Base-by-base conservation (phyloP, 2,797 vertebrate genomes). In the Tapera naevia region DNA sequence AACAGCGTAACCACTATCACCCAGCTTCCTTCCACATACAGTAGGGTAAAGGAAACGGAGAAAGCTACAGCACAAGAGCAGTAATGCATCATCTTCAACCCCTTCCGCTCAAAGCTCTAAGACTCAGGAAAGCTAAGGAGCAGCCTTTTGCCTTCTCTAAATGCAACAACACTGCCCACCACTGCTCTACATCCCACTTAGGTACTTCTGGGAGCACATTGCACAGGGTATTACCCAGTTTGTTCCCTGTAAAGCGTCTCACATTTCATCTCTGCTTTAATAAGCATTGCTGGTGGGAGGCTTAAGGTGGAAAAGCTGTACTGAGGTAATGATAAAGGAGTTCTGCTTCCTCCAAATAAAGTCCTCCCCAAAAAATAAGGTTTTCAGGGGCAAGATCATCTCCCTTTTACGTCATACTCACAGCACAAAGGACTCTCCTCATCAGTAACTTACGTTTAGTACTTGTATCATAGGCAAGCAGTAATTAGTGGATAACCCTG, bases 31-130 rank as follows among this genome's bases (percentile, higher is more conserved):
- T 33, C 41, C 33, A 69, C 32, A 11, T 2, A 15, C 2, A 33
- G 8, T 21, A 33, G 25, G 33, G 62, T 33, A 25, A 62, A 78
- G 56, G 11, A 58, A 73, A 64, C 3, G 12, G 24, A 64, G 24
- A 17, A 67, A 72, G 71, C 17, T 24, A 43, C 14, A 60, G 43
- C 27, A 17, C 1, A 0, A 58, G 27, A 58, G 7, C 39, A 41
- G 46, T 2, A 2, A n/a, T 0, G 1, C 2, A 8, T 17, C 5
- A 1, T 0, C 4, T 17, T 37, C 60, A 50, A 43, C 14, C 24
- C 5, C 30, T 62, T 9, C 70, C 9, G 5, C 1, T 15, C 35
- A 12, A 54, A 30, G 57, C 14, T 13, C n/a, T 17, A 17, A 13
- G 41, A 41, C 9, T 25, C 25, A 3, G 3, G 32, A n/a, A n/a